Base-by-base conservation (phyloP, 2,113 vertebrate genomes). In the Aix galericulata region DNA sequence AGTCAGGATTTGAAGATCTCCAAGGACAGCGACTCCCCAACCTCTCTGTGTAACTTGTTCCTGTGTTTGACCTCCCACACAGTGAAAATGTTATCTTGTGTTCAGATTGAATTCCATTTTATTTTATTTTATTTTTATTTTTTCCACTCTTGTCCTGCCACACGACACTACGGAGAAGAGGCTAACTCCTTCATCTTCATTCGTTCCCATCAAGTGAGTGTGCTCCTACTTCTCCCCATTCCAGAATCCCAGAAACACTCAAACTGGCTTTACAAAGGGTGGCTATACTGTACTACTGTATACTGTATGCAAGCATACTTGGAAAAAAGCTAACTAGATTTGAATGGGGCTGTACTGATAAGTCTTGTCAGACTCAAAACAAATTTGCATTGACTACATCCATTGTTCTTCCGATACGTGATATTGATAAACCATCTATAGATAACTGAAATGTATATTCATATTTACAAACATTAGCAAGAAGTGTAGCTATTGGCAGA, bases 401-500 rank as follows among this genome's bases (percentile, higher is more conserved):
- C 44, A 55, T 74, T 78, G n/a, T 77, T 82, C 72, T 83, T 12
- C 13, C 88, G 67, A 77, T 66, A 83, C 12, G 40, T 27, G 26
- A 53, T 32, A 78, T 11, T 82, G 25, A 79, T 82, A 80, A 90
- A 88, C 79, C 55, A 77, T 59, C 40, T 73, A 22, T 67, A 63
- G 36, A 74, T 63, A 88, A 63, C 18, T 32, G 9, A 73, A 59
- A 82, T 6, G 1, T 32, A 58, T 42, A 68, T 76, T 93, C 50
- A 60, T 85, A 91, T 93, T 90, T 86, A 58, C 55, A 94, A 91
- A 68, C 76, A 81, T 94, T 96, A 94, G 13, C 23, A 81, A 86
- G 26, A 71, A 93, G 6, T 11, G 10, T 38, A 69, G 13, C 21
- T 93, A 89, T 89, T 83, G 72, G 67, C 55, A 71, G 40, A 86